Evolutionary conservation across 1,140 invertebrate species (phyloP), one percentile per base, ranked within the genome.

Genomic region (Sarcophaga bullata): DNA sequence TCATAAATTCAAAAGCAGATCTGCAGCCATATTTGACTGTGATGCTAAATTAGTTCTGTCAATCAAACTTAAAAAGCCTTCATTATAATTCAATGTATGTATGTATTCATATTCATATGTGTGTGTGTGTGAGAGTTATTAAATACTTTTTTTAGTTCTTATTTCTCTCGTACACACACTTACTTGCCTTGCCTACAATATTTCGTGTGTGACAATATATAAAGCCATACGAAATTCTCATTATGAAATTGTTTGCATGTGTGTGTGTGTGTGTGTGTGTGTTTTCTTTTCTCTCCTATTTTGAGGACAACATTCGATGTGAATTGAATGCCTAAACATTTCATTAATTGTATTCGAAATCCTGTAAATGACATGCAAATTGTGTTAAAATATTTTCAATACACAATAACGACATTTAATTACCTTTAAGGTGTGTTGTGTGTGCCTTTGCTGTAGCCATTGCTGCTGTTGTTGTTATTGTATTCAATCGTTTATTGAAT

Each of bases 31-130:
- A 50, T 78, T 78, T 78, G 75, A 78, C 75, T 78, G 75, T 78
- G 75, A 78, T 78, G 75, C 75, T 78, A 78, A 78, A 78, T 78
- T 78, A 78, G 75, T 78, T 78, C 75, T 78, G 75, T 78, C 75
- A 78, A 78, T 78, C 75, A 78, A 78, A 78, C 49, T 50, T 50
- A 78, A 78, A 78, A 78, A 78, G 75, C 48, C 75, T 68, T 68
- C 62, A 78, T 78, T 50, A 78, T 50, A 75, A 37, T 37, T 37
- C 25, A 37, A 37, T 37, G 25, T 37, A 37, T 37, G 25, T 37
- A 37, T 37, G 25, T 37, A 37, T 37, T 37, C 25, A 37, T 13
- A 13, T 15, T 15, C 9, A 58, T 58, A 58, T 58, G n/a, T 68
- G 6, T 68, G 62, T 19, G 15, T 68, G 4, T 37, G 4, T 37